Conservation (phyloP, 2,888 invertebrate genomes). For the Thyatira batis region DNA sequence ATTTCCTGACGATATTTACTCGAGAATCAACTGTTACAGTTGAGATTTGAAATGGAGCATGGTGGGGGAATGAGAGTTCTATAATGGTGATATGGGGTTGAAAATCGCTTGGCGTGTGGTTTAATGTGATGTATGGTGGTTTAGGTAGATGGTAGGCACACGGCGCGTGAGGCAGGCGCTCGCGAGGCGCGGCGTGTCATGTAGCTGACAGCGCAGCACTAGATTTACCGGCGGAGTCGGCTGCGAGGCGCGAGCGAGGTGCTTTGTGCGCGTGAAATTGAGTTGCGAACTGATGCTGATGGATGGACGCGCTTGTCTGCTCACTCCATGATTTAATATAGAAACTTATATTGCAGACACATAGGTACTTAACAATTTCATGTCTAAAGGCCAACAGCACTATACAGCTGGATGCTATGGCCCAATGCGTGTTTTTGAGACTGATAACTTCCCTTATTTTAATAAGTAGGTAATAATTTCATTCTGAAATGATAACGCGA, state of each 20-base stretch:
- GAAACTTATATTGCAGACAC: no score
- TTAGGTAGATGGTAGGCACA: no score
- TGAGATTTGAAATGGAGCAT: background rate
- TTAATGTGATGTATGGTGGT: background rate
- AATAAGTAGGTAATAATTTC: no score
- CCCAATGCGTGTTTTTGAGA: no score
- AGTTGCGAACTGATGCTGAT: background rate
- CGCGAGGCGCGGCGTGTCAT: background rate
- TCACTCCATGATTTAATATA: background rate
- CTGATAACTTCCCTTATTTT: no score
- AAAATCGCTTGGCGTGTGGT: background rate
- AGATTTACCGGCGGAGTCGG: background rate
- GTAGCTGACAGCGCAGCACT: background rate
- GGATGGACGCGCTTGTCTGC: background rate
- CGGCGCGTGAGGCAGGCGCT: background rate
- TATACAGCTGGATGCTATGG: no score
- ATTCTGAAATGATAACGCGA: no score
- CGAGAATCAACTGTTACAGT: background rate
- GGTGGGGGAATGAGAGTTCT: constrained; percentile 1
- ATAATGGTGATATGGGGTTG: constrained; percentile 1
- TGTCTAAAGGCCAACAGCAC: no score
- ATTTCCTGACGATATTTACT: background rate
- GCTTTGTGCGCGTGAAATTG: background rate
- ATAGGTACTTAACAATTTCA: no score
- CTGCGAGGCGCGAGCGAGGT: background rate